Percentiles rank a stretch among this genome's conserved stretches.
These are phyloP conservation scores for Heliconius himera DNA, from an alignment of 1,140 invertebrate genomes.

Conservation along the genomic window DNA sequence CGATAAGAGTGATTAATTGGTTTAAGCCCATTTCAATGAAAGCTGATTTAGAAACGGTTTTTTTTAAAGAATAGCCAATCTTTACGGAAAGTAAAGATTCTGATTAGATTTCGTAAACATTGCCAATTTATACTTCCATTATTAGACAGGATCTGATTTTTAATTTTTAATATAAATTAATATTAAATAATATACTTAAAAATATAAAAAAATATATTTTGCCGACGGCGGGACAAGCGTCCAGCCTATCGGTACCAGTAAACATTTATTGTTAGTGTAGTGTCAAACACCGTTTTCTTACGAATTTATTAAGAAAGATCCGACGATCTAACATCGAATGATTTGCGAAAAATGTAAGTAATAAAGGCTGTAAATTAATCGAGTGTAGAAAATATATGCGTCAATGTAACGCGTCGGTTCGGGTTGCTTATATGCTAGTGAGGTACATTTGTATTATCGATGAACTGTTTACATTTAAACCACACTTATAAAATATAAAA, in stretches of 20 bases:
- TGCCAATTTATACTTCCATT: no score
- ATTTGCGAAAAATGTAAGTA: slow-evolving; percentile 66
- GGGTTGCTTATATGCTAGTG: slow-evolving; percentile 49
- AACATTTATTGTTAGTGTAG: background rate
- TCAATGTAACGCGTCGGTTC: slow-evolving; percentile 54
- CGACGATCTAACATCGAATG: slow-evolving; percentile 2
- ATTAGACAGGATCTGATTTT: no score
- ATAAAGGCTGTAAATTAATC: slow-evolving; percentile 70
- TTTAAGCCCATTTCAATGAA: slow-evolving; percentile 76
- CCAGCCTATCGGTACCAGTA: background rate
- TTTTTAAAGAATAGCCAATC: slow-evolving; percentile 26
- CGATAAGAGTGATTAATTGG: slow-evolving; percentile 80
- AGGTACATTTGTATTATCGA: slow-evolving; percentile 67
- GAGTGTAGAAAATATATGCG: slow-evolving; percentile 67
- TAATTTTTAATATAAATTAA: no score
- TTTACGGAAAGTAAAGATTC: background rate
- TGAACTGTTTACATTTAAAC: background rate
- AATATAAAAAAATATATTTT: no score
- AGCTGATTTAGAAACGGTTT: slow-evolving; percentile 49
- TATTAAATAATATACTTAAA: no score
- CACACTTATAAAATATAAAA: background rate
- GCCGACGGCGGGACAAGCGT: no score
- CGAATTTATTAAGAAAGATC: background rate
- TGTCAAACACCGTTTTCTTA: background rate
- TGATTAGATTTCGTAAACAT: background rate